Conservation (phyloP, 2,888 invertebrate genomes). For the Bembecia ichneumoniformis region DNA sequence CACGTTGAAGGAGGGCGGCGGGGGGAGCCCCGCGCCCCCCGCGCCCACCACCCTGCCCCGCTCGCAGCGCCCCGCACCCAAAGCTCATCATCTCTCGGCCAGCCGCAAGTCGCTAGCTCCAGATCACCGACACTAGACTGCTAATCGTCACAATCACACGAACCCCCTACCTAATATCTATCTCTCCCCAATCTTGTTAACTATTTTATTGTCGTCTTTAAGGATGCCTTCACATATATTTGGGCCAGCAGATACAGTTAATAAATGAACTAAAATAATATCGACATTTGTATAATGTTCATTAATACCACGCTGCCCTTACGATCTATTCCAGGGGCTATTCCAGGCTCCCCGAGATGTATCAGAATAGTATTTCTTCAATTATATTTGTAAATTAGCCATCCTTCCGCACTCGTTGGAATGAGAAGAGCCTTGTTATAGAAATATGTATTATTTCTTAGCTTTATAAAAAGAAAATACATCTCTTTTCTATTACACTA, state of each 20-base stretch:
- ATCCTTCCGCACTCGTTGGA: too few species aligned
- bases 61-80: conserved; percentile 60
- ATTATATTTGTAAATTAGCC: too few species aligned
- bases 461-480: too few species aligned
- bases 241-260: background rate
- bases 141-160: conserved; percentile 8
- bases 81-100: conserved; percentile 60
- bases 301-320: too few species aligned
- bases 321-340: too few species aligned
- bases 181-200: conserved; percentile 1
- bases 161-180: background rate
- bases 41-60: conserved; percentile 61
- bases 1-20: conserved; percentile 75
- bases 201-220: background rate
- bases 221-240: background rate
- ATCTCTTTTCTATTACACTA: too few species aligned
- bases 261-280: too few species aligned
- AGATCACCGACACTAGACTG: conserved; percentile 55
- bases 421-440: too few species aligned
- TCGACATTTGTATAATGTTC: too few species aligned
- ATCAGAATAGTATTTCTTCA: too few species aligned
- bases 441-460: too few species aligned
- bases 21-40: conserved; percentile 25
- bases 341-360: too few species aligned
- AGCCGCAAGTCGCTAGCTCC: conserved; percentile 70